Base-by-base conservation (phyloP, 2,797 vertebrate genomes). In the Acrossocheilus fasciatus region DNA sequence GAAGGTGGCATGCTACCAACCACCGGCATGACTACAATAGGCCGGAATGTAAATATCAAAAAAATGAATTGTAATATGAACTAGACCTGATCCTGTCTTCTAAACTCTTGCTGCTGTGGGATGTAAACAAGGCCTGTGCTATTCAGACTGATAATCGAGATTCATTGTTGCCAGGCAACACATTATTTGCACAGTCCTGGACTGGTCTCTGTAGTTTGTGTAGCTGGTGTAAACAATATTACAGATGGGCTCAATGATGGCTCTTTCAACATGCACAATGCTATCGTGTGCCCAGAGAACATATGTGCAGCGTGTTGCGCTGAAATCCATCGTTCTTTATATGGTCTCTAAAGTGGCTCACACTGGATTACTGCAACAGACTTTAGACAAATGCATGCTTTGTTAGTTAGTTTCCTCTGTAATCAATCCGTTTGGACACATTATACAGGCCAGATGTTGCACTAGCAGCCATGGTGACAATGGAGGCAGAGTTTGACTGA, bases 121-220 rank as follows among this genome's bases (percentile, higher is more conserved):
- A 81, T 75, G 78, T 70, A 86, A 90, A 84, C 78, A 81, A 75
- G 69, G 75, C 76, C 45, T 87, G n/a, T 62, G 82, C 66, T 83
- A 76, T 78, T 83, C 41, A 69, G 76, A 45, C 70, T 83, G 80
- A 88, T 87, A 89, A 90, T 83, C 17, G 26, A 88, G 74, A 81
- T 85, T 87, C 81, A 52, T 69, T 83, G 89, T 90, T 90, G 87
- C 88, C 57, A 59, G 45, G 89, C 88, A 90, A 90, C 88, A 57
- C 70, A 88, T 87, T 88, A 90, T 89, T 88, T 89, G 83, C 80
- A 87, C 88, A 87, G 64, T 68, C 17, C 66, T 68, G 23, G 23
- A 73, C 79, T 88, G 69, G 79, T 72, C 77, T 84, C 52, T 77
- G 45, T 82, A 72, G 50, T 83, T 34, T 80, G 79, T 85, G 64